These are phyloP conservation scores for Spongia lamella DNA, from an alignment of 37 sponge, comb jelly and placozoan species.

Conservation along the genomic window DNA sequence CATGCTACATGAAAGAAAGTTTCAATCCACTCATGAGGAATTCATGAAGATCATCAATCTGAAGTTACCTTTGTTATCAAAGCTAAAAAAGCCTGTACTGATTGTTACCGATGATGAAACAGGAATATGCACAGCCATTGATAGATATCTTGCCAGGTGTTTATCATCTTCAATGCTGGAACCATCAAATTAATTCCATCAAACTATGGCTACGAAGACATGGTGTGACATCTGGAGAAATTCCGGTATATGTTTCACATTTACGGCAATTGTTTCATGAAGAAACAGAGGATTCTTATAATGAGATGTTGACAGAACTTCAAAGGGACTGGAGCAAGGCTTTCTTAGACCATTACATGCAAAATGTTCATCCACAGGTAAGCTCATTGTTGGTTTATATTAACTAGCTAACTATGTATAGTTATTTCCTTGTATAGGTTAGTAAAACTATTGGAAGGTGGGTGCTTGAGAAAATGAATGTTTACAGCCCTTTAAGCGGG, in stretches of 20 bases:
- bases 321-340: constrained; percentile 19
- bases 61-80: background rate
- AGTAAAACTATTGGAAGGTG: background rate
- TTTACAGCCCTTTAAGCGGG: no score
- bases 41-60: background rate
- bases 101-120: constrained; percentile 34
- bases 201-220: constrained; percentile 44
- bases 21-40: constrained; percentile 12
- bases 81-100: background rate
- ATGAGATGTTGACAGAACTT: background rate
- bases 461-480: no score
- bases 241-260: constrained; percentile 20
- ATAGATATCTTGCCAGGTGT: constrained; percentile 2
- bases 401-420: no score
- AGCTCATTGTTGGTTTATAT: no score
- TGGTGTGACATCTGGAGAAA: constrained; percentile 12
- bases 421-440: background rate
- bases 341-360: constrained; percentile 19
- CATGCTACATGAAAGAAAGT: constrained; percentile 29
- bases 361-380: background rate
- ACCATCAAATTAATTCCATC: constrained; percentile 22
- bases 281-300: background rate
- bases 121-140: constrained; percentile 8
- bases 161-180: constrained; percentile 27
- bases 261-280: constrained; percentile 17